Evolutionary conservation across 2,888 invertebrate genomes (phyloP).

Genomic region (Drosophila buzzatii): DNA sequence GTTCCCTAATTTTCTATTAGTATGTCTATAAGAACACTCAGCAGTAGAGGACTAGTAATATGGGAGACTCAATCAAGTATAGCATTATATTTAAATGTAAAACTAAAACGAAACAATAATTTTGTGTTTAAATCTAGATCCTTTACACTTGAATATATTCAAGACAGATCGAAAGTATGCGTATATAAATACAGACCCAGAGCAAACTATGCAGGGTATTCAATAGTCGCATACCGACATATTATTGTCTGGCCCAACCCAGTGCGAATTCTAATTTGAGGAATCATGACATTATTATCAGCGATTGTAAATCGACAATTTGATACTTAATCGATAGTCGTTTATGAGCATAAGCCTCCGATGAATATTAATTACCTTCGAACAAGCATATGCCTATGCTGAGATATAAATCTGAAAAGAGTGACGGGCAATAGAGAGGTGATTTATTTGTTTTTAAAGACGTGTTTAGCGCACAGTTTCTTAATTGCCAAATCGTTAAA

Average conservation of each 20-base stretch:
- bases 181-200: background rate
- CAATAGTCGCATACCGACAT: background rate
- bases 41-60: too few species aligned
- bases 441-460: conserved; percentile 78
- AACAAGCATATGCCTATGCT: background rate
- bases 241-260: conserved; percentile 1
- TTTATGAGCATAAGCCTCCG: conserved; percentile 54
- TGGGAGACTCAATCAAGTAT: too few species aligned
- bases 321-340: conserved; percentile 71
- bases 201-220: background rate
- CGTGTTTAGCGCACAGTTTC: conserved; percentile 67
- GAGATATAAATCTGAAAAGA: conserved; percentile 30
- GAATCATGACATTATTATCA: conserved; percentile 36
- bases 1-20: background rate
- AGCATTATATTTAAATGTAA: too few species aligned
- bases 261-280: conserved; percentile 32
- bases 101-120: too few species aligned
- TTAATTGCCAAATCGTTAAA: conserved; percentile 70
- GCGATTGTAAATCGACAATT: conserved; percentile 60
- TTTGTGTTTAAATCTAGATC: background rate
- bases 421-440: conserved; percentile 47
- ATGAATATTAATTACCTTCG: conserved; percentile 62
- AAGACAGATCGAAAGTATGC: background rate
- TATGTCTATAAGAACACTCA: background rate
- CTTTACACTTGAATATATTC: background rate